Evolutionary conservation across 53 echinoderm and acorn worm genomes (phyloP).

Genomic region (Zoroaster sp.): DNA sequence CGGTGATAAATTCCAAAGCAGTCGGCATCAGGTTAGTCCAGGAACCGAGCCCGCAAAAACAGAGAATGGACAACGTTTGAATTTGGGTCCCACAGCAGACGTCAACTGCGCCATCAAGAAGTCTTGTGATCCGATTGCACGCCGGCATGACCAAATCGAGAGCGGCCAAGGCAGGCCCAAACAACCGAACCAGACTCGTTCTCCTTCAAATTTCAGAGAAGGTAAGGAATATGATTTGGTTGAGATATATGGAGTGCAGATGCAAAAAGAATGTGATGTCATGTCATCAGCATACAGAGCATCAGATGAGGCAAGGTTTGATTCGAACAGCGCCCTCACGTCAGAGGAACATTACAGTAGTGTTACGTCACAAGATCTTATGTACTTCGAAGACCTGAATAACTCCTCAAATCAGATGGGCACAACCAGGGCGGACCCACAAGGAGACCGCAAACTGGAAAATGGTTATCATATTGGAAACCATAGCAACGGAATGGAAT

Average conservation of each 20-base stretch:
- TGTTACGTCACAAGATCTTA: constrained; percentile 21
- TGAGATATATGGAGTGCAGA: not conserved
- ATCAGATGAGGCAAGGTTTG: not conserved
- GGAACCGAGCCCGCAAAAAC: not conserved
- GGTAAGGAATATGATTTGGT: not conserved
- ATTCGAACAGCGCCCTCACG: not conserved
- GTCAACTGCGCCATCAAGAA: not conserved
- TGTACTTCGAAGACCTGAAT: not conserved
- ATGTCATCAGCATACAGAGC: not conserved
- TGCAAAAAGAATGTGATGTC: not conserved
- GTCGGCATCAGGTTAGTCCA: not conserved
- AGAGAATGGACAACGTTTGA: not conserved
- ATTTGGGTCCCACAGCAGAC: not conserved
- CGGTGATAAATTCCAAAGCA: not conserved
- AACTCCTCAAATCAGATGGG: not conserved
- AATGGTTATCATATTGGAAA: not conserved
- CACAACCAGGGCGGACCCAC: no score
- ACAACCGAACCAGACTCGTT: not conserved
- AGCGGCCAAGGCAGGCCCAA: not conserved
- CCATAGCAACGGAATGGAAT: not conserved
- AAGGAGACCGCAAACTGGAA: not conserved
- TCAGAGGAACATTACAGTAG: not conserved
- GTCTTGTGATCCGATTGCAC: not conserved
- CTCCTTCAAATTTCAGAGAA: not conserved
- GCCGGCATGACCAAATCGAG: not conserved